Base-by-base conservation (phyloP, 2,797 vertebrate species). In the Hyperoplus immaculatus region DNA sequence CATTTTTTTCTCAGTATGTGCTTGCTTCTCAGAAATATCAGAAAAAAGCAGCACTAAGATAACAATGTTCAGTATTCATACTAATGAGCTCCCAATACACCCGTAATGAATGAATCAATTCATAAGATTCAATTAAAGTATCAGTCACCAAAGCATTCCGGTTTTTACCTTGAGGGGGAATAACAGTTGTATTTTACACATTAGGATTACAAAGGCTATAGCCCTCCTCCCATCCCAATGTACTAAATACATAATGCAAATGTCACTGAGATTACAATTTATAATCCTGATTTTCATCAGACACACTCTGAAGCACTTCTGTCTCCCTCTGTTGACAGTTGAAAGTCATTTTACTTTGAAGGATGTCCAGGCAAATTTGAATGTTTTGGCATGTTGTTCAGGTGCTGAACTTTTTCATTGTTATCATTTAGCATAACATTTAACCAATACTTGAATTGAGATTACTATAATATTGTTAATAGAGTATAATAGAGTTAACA, bases 71-170 rank as follows among this genome's bases (percentile, higher is more conserved):
- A 39, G 29, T 69, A 64, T 73, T 76, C 47, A 67, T 51, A 59
- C 67, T 78, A 80, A 82, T 75, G 56, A 84, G 59, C 67, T 72
- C 77, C 79, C 67, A 56, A 55, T 80, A 75, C 66, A 59, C 50
- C 46, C 15, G 39, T 50, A 64, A 84, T 81, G 63, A 73, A 71
- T 81, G 12, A 13, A 76, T 83, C 16, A 5, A 66, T 72, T 76
- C 29, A 73, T 63, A 36, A 29, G 54, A 69, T 69, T 80, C 42
- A 75, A 60, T 84, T 72, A 55, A 72, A 49, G 70, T 53, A 70
- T 71, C 64, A 61, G 64, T 71, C 78, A 62, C 65, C 53, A 70
- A 63, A 53, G 54, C 72, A 56, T 60, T 77, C 71, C 66, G 62
- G 39, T 56, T 69, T 13, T 59, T 45, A 75, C 73, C 73, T 79